Conservation (phyloP, 2,797 vertebrate species). For the Acomys russatus region DNA sequence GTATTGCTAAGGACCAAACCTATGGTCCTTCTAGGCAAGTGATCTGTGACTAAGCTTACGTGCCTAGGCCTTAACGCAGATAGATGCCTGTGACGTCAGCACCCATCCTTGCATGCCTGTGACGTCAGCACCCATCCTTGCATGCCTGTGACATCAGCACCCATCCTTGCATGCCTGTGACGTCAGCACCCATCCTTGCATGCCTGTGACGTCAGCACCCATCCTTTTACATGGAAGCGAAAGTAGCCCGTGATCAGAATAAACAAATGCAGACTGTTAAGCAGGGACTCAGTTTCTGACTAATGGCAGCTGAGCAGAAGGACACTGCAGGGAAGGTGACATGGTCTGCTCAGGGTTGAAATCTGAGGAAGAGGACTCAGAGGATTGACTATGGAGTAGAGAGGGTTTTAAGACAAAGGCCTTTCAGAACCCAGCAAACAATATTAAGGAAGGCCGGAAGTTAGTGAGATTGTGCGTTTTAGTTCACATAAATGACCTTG, state of each 20-base stretch:
- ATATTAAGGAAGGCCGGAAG: neutral
- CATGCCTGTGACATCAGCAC: neutral
- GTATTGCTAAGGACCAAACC: neutral
- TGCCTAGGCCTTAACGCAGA: neutral
- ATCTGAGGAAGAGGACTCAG: neutral
- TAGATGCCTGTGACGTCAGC: neutral
- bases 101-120: neutral
- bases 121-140: neutral
- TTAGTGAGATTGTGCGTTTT: neutral
- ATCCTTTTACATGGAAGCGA: neutral
- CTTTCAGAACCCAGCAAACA: neutral
- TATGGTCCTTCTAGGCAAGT: neutral
- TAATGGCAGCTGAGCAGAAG: neutral
- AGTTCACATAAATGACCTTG: neutral
- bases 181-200: neutral
- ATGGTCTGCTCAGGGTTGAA: neutral
- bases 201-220: neutral
- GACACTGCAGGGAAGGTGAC: neutral
- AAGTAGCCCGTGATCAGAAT: neutral
- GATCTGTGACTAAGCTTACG: neutral
- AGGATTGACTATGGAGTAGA: neutral
- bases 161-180: neutral
- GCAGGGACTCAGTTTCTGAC: neutral
- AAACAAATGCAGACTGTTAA: neutral
- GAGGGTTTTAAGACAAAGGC: constrained; percentile 32